Percentiles rank a stretch among this genome's conserved stretches.
These are phyloP conservation scores for Macroteleia sp. DNA, from an alignment of 2,888 invertebrate genomes.

Conservation along the genomic window DNA sequence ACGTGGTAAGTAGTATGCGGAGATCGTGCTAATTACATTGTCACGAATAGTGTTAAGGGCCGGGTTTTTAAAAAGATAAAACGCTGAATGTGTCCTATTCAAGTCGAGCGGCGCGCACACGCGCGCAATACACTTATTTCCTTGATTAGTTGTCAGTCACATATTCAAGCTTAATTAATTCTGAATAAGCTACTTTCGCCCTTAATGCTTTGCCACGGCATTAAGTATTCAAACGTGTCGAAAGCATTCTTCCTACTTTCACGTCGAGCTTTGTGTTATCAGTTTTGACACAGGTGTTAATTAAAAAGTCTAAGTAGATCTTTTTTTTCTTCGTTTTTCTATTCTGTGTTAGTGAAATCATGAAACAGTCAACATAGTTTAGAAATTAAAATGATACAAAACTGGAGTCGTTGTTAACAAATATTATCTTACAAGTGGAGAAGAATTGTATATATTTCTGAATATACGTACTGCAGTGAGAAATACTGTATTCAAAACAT, in stretches of 20 bases:
- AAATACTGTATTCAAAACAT: too few relatives aligned
- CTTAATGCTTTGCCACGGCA: constrained; percentile 39
- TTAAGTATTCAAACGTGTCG: constrained; percentile 56
- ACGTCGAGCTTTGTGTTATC: constrained; percentile 42
- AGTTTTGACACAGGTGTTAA: constrained; percentile 38
- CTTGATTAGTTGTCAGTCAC: constrained; percentile 54
- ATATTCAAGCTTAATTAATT: constrained; percentile 60
- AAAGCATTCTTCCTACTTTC: constrained; percentile 47
- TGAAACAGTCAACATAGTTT: too few relatives aligned
- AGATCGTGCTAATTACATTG: constrained; percentile 29
- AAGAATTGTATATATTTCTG: too few relatives aligned
- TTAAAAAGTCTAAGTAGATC: constrained; percentile 31
- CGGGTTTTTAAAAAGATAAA: constrained; percentile 22
- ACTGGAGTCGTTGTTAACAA: too few relatives aligned
- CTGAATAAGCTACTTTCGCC: constrained; percentile 55
- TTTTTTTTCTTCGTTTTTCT: too few relatives aligned
- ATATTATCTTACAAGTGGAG: too few relatives aligned
- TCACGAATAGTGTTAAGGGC: constrained; percentile 17
- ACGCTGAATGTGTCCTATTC: constrained; percentile 31
- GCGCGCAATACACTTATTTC: constrained; percentile 38
- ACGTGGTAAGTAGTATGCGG: constrained; percentile 34
- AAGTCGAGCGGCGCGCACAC: neutral
- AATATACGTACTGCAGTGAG: too few relatives aligned
- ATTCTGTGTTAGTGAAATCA: too few relatives aligned
- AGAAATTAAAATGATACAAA: too few relatives aligned